phyloP scores from a whole-genome alignment of 2,113 vertebrate species.

The Sarotherodon lohbergeri region DNA sequence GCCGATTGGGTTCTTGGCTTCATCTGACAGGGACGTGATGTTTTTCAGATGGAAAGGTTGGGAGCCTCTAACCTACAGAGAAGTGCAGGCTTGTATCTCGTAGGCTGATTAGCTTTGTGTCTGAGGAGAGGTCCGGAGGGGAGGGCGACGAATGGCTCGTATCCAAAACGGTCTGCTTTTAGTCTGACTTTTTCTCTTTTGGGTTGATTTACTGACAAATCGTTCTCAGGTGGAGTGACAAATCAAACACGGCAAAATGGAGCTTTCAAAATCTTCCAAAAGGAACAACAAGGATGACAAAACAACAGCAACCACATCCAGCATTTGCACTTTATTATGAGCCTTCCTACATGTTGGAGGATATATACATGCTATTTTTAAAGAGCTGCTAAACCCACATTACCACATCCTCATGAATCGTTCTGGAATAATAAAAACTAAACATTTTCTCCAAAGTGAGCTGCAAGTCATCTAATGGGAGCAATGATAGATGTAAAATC shows the following conservation, averaged over 20 bases:
- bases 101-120: neutral
- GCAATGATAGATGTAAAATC: conserved; percentile 52
- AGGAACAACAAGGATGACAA: neutral
- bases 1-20: neutral
- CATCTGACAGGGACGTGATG: neutral
- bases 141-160: neutral
- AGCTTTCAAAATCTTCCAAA: conserved; percentile 1
- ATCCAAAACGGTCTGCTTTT: neutral
- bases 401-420: neutral
- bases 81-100: neutral
- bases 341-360: neutral
- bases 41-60: neutral
- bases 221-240: neutral
- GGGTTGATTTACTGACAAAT: conserved; percentile 22
- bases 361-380: neutral
- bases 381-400: conserved; percentile 28
- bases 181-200: conserved; percentile 7
- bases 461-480: conserved; percentile 57
- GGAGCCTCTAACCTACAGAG: neutral
- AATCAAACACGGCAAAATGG: conserved; percentile 23
- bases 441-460: conserved; percentile 52
- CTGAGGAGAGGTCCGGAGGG: neutral
- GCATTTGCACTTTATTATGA: neutral
- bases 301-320: neutral
- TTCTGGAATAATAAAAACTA: conserved; percentile 24